These are phyloP conservation scores for Gallinago stenura DNA, from an alignment of 2,797 vertebrate species.

Conservation along the genomic window DNA sequence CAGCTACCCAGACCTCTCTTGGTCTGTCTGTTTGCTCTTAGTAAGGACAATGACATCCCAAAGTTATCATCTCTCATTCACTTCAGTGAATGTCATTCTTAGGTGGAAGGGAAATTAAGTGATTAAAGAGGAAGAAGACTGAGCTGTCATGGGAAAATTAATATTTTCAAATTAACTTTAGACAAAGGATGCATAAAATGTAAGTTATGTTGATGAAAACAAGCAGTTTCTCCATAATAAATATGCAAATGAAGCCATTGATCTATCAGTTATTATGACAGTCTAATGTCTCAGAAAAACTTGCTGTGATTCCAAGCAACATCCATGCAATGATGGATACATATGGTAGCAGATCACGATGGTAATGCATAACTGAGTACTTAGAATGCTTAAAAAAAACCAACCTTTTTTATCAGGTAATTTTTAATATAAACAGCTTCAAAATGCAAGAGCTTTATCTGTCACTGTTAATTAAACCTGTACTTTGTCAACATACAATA, in stretches of 20 bases:
- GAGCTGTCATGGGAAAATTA: slow-evolving; percentile 56
- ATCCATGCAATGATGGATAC: not conserved
- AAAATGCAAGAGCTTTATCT: slow-evolving; percentile 80
- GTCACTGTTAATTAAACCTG: slow-evolving; percentile 89
- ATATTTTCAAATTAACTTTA: slow-evolving; percentile 58
- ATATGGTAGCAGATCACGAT: slow-evolving; percentile 13
- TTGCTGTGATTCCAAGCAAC: slow-evolving; percentile 5
- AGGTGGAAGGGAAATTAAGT: slow-evolving; percentile 52
- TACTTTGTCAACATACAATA: slow-evolving; percentile 88
- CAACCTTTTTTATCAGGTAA: slow-evolving; percentile 75
- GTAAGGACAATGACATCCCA: not conserved
- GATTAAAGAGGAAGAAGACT: slow-evolving; percentile 50
- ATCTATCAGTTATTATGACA: slow-evolving; percentile 56
- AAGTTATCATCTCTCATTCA: slow-evolving; percentile 30
- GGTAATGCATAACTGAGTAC: not conserved
- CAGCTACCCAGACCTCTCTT: not conserved
- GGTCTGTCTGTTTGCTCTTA: not conserved
- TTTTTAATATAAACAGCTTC: slow-evolving; percentile 78
- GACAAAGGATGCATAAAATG: slow-evolving; percentile 39
- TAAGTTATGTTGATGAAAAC: slow-evolving; percentile 54
- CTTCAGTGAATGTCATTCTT: slow-evolving; percentile 43
- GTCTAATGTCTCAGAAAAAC: slow-evolving; percentile 11
- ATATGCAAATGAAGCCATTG: slow-evolving; percentile 51
- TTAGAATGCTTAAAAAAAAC: slow-evolving; percentile 38
- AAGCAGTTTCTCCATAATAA: slow-evolving; percentile 20